Conservation (phyloP, 2,113 vertebrate genomes). For the Cercocebus atys region DNA sequence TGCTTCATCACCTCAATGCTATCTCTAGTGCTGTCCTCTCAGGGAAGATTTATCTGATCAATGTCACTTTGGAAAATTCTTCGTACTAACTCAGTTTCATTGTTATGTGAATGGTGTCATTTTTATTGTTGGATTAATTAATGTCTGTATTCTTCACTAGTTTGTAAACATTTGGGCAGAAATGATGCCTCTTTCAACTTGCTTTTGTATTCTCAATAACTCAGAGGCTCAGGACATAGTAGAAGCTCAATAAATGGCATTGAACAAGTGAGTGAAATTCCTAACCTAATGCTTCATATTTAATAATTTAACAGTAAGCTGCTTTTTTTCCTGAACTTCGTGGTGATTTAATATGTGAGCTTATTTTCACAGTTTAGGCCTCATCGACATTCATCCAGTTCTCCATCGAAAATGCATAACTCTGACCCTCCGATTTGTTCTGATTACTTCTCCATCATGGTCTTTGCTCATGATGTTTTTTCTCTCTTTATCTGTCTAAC, state of each 20-base stretch:
- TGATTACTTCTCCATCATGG: fast-evolving
- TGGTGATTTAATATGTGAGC: neutral
- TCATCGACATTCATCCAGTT: fast-evolving
- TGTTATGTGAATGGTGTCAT: neutral
- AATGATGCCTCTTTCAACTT: neutral
- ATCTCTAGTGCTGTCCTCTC: neutral
- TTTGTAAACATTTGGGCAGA: too few species aligned
- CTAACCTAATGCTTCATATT: too few species aligned
- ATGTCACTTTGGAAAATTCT: neutral
- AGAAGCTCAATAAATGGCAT: neutral
- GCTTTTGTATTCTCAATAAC: neutral
- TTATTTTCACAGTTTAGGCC: neutral
- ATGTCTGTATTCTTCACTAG: neutral
- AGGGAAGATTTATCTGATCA: neutral
- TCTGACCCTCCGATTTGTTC: fast-evolving
- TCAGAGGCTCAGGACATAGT: neutral
- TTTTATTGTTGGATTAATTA: neutral
- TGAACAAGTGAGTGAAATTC: neutral
- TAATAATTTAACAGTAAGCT: neutral
- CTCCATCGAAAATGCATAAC: neutral
- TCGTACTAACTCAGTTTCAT: neutral
- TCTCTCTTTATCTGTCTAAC: neutral
- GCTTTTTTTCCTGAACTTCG: neutral
- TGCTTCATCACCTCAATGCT: neutral
- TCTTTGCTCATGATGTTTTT: fast-evolving